Conservation (phyloP, 2,113 vertebrate genomes). For the Rostratula benghalensis region DNA sequence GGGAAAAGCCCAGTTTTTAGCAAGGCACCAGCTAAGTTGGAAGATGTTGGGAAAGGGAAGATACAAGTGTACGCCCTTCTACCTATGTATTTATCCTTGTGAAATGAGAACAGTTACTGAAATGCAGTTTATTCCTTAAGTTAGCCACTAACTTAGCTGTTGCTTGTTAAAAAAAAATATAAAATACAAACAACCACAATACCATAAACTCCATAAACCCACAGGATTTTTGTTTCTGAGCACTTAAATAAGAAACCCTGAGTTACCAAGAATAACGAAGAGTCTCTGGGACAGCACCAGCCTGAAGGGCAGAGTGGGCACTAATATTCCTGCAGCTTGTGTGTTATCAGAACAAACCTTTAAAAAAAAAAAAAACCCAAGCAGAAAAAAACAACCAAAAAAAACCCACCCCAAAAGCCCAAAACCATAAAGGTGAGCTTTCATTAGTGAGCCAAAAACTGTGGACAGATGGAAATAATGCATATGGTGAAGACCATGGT, state of each 20-base stretch:
- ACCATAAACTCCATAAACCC: neutral
- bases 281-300: neutral
- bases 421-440: neutral
- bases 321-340: neutral
- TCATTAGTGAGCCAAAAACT: neutral
- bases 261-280: neutral
- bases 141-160: neutral
- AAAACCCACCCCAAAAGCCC: no score
- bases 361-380: no score
- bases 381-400: no score
- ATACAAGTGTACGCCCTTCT: fast-evolving
- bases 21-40: neutral
- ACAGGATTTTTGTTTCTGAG: neutral
- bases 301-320: neutral
- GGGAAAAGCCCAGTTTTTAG: neutral
- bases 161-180: neutral
- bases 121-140: neutral
- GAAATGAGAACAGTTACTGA: neutral
- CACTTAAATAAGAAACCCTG: neutral
- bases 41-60: neutral
- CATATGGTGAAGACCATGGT: neutral
- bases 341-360: neutral
- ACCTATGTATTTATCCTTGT: neutral
- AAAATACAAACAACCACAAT: neutral
- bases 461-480: neutral